These are phyloP conservation scores for Betta splendens DNA, from an alignment of 2,797 vertebrate genomes.

Conservation along the genomic window DNA sequence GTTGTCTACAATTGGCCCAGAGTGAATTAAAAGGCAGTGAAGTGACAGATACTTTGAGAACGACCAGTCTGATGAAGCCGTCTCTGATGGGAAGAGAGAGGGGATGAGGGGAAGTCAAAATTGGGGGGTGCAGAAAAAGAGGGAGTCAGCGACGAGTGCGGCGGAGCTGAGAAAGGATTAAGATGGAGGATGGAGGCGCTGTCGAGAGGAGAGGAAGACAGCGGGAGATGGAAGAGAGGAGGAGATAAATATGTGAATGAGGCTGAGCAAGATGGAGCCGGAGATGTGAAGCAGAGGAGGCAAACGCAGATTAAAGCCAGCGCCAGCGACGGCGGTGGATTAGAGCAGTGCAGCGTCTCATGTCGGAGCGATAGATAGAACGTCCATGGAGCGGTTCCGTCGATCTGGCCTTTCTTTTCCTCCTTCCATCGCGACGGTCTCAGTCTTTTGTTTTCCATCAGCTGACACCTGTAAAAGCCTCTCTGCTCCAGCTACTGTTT, in stretches of 20 bases:
- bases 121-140: conserved; percentile 14
- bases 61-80: conserved; percentile 42
- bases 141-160: conserved; percentile 24
- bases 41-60: conserved; percentile 29
- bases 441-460: too few species aligned
- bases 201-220: conserved; percentile 14
- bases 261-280: conserved; percentile 26
- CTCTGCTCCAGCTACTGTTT: too few species aligned
- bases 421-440: too few species aligned
- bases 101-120: conserved; percentile 25
- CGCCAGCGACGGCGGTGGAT: conserved; percentile 42
- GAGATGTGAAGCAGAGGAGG: conserved; percentile 35
- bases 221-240: conserved; percentile 21
- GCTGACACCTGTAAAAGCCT: too few species aligned
- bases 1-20: conserved; percentile 35
- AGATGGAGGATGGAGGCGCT: conserved; percentile 32
- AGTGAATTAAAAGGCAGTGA: conserved; percentile 45
- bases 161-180: conserved; percentile 41
- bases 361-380: conserved; percentile 10
- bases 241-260: conserved; percentile 32
- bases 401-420: too few species aligned
- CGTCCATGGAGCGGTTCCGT: too few species aligned
- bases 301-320: conserved; percentile 32
- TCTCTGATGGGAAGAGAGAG: conserved; percentile 24
- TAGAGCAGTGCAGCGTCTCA: conserved; percentile 10